Base-by-base conservation (phyloP, 2,797 vertebrate species). In the Nyctalus aviator region DNA sequence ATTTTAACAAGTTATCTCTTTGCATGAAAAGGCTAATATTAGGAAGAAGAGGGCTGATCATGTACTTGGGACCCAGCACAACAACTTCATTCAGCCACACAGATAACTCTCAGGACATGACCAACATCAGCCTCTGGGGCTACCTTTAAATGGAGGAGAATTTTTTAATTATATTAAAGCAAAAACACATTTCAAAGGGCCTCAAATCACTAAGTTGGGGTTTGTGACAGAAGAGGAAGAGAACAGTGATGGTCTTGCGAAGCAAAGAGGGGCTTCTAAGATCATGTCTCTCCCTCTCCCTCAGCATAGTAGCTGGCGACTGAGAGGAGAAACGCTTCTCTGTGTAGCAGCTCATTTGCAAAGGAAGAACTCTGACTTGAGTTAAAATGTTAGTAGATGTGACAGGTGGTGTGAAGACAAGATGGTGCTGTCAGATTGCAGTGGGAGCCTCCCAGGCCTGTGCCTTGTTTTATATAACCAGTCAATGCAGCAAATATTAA, bases 311-410 rank as follows among this genome's bases (percentile, higher is more conserved):
- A 95, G 96, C 96, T 97, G 94, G 88, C 57, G 88, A 97, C 94
- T 96, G 97, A 96, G 97, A 97, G 95, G 96, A 96, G 97, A 95
- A 95, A 96, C 86, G 92, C 44, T 79, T 92, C 96, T 96, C 96
- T 66, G 95, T 84, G 93, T 87, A 94, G 96, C 96, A 96, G 97
- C 98, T 98, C 98, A 97, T 98, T 98, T 98, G 97, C 96, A 97
- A 96, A 97, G 97, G 96, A 97, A 97, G 96, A 97, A 95, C 95
- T 98, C 95, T 98, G 98, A 98, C 98, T 97, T 98, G 98, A 98
- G 97, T 97, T 97, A 97, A 97, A 97, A 98, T 97, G 98, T 97
- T 98, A 98, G 97, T 97, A 94, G 97, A 97, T 73, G 11, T 97
- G 97, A 96, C 97, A 97, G 97, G 96, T 93, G 84, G 97, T 95